A percentile compares a stretch with the other conserved stretches of the same genome.
Conservation (phyloP, 2,113 vertebrate species). For the Gallinago paraguaiae region DNA sequence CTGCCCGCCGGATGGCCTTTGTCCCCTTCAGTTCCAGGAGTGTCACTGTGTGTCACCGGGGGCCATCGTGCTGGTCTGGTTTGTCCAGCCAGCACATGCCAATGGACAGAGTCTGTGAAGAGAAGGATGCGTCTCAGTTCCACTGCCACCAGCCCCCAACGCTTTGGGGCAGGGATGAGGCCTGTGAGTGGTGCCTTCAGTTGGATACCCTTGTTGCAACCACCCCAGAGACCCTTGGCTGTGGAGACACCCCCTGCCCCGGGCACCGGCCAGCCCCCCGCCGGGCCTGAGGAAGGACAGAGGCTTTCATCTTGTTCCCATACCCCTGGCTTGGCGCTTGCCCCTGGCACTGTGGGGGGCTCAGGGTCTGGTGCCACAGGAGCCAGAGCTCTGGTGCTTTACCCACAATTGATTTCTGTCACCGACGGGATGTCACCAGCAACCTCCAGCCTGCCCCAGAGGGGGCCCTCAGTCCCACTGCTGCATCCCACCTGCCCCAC, state of each 20-base stretch:
- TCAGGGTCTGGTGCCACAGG: fast-evolving
- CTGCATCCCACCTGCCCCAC: not conserved
- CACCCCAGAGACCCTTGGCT: not conserved
- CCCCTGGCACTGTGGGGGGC: not conserved
- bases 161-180: not conserved
- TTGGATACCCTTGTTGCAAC: not conserved
- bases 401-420: not conserved
- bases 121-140: not conserved
- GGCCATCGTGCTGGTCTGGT: fast-evolving
- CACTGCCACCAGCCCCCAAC: fast-evolving
- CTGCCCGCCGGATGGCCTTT: not conserved
- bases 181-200: not conserved
- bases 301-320: not conserved
- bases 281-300: not conserved
- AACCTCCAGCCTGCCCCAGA: fast-evolving
- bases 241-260: fast-evolving
- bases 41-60: fast-evolving
- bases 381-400: not conserved
- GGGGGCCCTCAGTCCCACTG: fast-evolving
- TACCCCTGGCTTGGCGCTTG: not conserved
- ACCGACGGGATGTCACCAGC: not conserved
- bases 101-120: not conserved
- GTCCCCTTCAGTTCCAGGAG: not conserved
- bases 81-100: fast-evolving
- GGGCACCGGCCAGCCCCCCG: fast-evolving